These are phyloP conservation scores for Meganola albula DNA, from an alignment of 2,888 invertebrate species.

Conservation along the genomic window DNA sequence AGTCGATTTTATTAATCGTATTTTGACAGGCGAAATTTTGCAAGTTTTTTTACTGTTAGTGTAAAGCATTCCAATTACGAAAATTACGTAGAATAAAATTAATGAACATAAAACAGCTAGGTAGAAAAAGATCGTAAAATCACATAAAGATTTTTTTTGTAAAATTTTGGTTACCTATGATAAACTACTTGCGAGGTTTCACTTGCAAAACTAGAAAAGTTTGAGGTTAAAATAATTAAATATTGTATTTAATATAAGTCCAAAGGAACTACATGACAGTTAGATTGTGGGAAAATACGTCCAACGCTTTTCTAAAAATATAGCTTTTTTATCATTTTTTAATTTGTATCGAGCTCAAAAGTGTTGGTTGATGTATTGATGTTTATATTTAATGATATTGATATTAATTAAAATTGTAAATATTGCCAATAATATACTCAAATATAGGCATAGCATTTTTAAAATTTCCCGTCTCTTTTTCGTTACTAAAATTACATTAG, in stretches of 20 bases:
- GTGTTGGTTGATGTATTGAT: no score
- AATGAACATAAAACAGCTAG: no score
- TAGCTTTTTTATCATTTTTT: constrained; percentile 10
- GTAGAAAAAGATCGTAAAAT: no score
- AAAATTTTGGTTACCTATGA: background rate
- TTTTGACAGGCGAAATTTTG: no score
- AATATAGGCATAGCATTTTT: no score
- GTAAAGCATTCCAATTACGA: no score
- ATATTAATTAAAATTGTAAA: no score
- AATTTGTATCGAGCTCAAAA: constrained; percentile 26
- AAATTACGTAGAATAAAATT: no score
- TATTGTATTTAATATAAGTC: background rate
- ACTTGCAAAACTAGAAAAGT: background rate
- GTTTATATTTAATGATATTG: constrained; percentile 19
- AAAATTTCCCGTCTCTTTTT: no score
- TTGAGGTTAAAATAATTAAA: background rate
- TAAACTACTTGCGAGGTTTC: constrained; percentile 2
- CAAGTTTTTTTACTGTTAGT: no score
- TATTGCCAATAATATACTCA: no score
- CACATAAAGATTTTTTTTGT: background rate
- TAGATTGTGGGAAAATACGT: constrained; percentile 34
- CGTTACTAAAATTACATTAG: no score
- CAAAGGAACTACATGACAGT: constrained; percentile 7
- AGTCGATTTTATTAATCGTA: background rate
- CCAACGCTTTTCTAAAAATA: constrained; percentile 25